A percentile compares a stretch with the other conserved stretches of the same genome.
Evolutionary conservation across 2,113 vertebrate genomes (phyloP).

Genomic region (Apodemus speciosus): DNA sequence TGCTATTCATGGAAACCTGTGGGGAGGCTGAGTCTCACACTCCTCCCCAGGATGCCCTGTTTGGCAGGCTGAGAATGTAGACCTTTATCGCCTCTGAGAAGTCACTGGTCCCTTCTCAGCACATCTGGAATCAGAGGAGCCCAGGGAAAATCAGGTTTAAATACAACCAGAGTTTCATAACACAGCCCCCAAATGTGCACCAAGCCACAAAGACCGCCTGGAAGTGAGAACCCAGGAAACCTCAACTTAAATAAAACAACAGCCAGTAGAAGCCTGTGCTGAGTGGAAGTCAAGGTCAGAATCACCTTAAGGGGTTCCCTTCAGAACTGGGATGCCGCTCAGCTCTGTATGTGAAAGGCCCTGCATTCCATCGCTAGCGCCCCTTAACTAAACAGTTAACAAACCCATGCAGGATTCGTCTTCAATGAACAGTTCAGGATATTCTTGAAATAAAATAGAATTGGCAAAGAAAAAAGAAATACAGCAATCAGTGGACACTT

Average conservation of each 20-base stretch:
- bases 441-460: neutral
- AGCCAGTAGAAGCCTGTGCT: neutral
- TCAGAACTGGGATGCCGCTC: neutral
- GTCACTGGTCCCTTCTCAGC: neutral
- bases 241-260: neutral
- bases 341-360: neutral
- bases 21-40: neutral
- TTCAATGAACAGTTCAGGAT: neutral
- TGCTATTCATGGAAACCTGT: neutral
- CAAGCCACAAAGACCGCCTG: neutral
- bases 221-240: neutral
- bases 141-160: neutral
- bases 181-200: neutral
- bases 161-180: neutral
- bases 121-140: neutral
- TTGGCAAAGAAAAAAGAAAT: neutral
- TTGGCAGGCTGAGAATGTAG: no score
- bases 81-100: neutral
- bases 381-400: neutral
- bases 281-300: neutral
- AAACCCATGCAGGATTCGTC: neutral
- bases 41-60: no score
- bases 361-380: neutral
- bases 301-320: neutral
- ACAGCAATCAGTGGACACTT: neutral